Percentiles rank a stretch among this genome's conserved stretches.
These are phyloP conservation scores for Parnassius mnemosyne DNA, from an alignment of 2,888 invertebrate genomes.

Conservation along the genomic window DNA sequence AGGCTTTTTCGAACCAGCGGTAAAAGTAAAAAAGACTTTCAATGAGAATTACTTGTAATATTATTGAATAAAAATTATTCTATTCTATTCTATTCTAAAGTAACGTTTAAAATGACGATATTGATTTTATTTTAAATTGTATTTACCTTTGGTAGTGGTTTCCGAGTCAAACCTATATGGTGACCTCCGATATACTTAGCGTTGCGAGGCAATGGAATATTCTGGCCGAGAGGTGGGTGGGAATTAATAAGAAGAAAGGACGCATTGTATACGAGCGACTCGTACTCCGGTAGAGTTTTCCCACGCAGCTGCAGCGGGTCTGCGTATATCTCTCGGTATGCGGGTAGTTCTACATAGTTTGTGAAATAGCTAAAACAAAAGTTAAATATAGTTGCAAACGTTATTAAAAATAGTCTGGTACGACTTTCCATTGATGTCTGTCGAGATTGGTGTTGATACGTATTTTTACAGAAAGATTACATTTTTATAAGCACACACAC, in stretches of 20 bases:
- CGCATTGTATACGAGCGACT: slow-evolving; percentile 42
- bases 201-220: slow-evolving; percentile 45
- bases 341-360: slow-evolving; percentile 44
- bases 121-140: slow-evolving; percentile 1
- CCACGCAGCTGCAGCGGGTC: slow-evolving; percentile 40
- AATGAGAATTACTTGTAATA: too few relatives aligned
- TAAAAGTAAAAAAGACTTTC: too few relatives aligned
- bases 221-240: slow-evolving; percentile 47
- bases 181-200: slow-evolving; percentile 54
- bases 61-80: too few relatives aligned
- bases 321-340: slow-evolving; percentile 45
- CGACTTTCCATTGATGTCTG: too few relatives aligned
- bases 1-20: too few relatives aligned
- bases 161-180: slow-evolving; percentile 40
- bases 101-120: too few relatives aligned
- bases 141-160: slow-evolving; percentile 43
- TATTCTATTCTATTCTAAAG: too few relatives aligned
- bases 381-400: neutral
- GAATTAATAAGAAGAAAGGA: slow-evolving; percentile 54
- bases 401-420: too few relatives aligned
- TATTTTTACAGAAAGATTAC: too few relatives aligned
- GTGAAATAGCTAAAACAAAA: slow-evolving; percentile 41
- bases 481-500: too few relatives aligned
- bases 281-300: slow-evolving; percentile 43
- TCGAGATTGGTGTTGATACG: too few relatives aligned